Evolutionary conservation across 2,888 invertebrate genomes (phyloP).

Genomic region (Protodeltote pygarga): DNA sequence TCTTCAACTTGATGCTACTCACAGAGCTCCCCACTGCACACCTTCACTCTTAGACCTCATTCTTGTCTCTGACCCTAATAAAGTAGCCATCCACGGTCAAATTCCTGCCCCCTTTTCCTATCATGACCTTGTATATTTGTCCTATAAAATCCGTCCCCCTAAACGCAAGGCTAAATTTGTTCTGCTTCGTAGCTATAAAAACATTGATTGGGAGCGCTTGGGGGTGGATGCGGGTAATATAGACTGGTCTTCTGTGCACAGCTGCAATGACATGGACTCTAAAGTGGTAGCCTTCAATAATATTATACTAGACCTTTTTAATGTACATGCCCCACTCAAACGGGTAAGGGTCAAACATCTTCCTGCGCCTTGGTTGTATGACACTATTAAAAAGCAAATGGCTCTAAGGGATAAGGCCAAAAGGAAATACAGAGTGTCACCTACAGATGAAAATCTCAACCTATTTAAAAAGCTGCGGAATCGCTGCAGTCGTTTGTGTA

Average conservation of each 20-base stretch:
- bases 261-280: background rate
- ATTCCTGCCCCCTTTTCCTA: background rate
- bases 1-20: background rate
- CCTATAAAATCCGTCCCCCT: background rate
- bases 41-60: background rate
- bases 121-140: background rate
- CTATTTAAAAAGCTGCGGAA: background rate
- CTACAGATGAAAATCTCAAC: too few relatives aligned
- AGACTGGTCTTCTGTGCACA: background rate
- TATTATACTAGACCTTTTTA: background rate
- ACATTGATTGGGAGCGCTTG: background rate
- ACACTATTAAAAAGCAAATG: background rate
- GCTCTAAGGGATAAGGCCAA: background rate
- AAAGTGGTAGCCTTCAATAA: background rate
- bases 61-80: background rate
- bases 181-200: background rate
- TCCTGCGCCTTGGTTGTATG: conserved; percentile 1
- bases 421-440: background rate
- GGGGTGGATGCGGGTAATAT: background rate
- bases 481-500: conserved; percentile 10
- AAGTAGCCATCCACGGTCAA: background rate
- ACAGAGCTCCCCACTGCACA: background rate
- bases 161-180: background rate
- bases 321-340: background rate
- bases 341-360: background rate